Conservation (phyloP, 1,140 invertebrate species). For the Rhagoletis zephyria region DNA sequence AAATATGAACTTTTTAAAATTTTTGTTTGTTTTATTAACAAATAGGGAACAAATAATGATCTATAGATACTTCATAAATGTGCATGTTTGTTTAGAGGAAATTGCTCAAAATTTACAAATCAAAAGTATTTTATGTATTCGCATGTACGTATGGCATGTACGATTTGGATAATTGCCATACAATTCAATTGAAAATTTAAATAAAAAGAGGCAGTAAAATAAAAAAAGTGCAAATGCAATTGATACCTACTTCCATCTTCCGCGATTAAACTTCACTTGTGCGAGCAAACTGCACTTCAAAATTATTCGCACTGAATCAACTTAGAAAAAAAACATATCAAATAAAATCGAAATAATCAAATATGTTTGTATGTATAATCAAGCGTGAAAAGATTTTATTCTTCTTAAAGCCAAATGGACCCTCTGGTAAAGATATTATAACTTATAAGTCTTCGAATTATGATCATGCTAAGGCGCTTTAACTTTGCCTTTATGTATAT, state of each 20-base stretch:
- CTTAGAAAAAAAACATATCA: background rate
- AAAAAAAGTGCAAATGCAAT: conserved; percentile 41
- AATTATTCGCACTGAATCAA: conserved; percentile 25
- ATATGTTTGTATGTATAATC: background rate
- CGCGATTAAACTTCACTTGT: background rate
- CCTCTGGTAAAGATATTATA: background rate
- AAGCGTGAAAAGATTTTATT: conserved; percentile 1
- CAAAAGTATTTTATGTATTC: too few species aligned
- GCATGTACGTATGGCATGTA: background rate
- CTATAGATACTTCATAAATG: too few species aligned
- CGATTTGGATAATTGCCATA: background rate
- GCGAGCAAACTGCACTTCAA: background rate
- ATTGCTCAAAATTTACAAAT: background rate
- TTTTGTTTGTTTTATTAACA: too few species aligned
- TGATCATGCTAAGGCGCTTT: background rate
- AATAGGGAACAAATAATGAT: too few species aligned
- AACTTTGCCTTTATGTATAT: background rate
- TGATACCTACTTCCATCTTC: background rate
- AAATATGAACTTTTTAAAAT: too few species aligned
- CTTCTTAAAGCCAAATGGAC: background rate
- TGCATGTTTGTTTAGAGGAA: background rate
- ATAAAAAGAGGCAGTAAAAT: background rate
- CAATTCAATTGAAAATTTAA: too few species aligned
- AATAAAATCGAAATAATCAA: background rate
- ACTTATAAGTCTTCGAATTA: background rate